Percentiles rank a stretch among this genome's conserved stretches.
phyloP scores from a whole-genome alignment of 2,888 invertebrate species.

The Pristionchus japonicus region DNA sequence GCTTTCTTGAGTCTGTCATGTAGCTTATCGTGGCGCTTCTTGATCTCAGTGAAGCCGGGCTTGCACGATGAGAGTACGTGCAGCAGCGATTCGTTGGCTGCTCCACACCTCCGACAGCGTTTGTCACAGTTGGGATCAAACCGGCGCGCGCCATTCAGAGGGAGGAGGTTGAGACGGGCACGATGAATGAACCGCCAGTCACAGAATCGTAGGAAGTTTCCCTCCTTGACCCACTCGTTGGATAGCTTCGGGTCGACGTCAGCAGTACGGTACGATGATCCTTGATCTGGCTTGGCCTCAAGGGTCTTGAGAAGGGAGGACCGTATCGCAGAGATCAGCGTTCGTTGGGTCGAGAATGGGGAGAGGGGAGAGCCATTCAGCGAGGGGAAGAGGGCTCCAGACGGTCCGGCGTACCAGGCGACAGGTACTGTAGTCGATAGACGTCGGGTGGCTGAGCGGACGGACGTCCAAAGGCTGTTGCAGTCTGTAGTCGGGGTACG shows the following conservation, averaged over 20 bases:
- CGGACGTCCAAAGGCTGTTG: not conserved
- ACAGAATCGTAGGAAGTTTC: not conserved
- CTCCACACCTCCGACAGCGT: not conserved
- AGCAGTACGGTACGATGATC: not conserved
- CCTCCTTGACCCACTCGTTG: not conserved
- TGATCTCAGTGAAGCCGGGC: not conserved
- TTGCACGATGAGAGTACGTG: not conserved
- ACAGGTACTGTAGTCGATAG: not conserved
- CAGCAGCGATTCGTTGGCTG: not conserved
- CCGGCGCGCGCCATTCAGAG: not conserved
- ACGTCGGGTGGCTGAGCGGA: not conserved
- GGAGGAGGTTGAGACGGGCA: conserved; percentile 19
- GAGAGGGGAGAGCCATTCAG: not conserved
- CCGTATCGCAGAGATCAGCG: not conserved
- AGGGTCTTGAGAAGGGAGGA: not conserved
- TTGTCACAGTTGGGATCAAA: not conserved
- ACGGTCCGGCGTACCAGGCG: not conserved
- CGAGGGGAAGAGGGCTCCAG: not conserved
- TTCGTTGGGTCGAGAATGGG: not conserved
- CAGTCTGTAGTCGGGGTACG: not conserved
- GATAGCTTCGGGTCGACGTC: not conserved
- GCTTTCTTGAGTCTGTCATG: not conserved
- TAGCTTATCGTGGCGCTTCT: not conserved
- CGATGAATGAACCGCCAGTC: conserved; percentile 13
- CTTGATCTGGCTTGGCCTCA: not conserved